Conservation (phyloP, 2,888 invertebrate genomes). For the Drosophila mimica region DNA sequence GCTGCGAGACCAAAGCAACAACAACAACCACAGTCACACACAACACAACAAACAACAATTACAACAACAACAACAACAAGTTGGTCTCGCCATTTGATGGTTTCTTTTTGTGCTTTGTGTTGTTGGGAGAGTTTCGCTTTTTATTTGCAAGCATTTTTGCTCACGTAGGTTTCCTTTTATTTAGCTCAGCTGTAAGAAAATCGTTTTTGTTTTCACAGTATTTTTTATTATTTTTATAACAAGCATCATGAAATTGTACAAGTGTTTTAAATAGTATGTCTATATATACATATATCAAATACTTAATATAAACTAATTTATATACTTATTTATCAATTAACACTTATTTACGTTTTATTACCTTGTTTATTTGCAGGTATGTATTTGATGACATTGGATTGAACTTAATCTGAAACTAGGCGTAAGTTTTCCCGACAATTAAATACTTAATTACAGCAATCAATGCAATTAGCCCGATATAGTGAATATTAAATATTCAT, state of each 20-base stretch:
- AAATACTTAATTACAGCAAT: background rate
- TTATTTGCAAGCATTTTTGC: background rate
- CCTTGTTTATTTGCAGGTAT: constrained; percentile 61
- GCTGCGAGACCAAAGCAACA: constrained; percentile 39
- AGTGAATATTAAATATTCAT: background rate
- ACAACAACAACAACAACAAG: constrained; percentile 15
- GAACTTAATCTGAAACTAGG: background rate
- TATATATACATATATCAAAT: background rate
- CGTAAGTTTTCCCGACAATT: constrained; percentile 18
- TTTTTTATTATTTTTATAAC: background rate
- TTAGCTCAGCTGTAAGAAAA: constrained; percentile 10
- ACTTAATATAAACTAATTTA: background rate
- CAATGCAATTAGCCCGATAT: background rate
- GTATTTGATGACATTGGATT: constrained; percentile 33
- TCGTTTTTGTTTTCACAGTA: background rate
- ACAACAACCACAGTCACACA: constrained; percentile 14
- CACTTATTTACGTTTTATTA: background rate
- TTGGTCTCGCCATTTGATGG: constrained; percentile 58
- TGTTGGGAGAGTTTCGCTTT: constrained; percentile 16
- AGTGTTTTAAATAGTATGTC: background rate
- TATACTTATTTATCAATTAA: constrained; percentile 1
- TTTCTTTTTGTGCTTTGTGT: constrained; percentile 43
- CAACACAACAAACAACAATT: constrained; percentile 12
- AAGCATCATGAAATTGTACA: background rate
- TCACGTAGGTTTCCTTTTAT: constrained; percentile 48